Percentiles rank a stretch among this genome's conserved stretches.
phyloP scores from a whole-genome alignment of 2,888 invertebrate species.

The Dinocampus coccinellae region DNA sequence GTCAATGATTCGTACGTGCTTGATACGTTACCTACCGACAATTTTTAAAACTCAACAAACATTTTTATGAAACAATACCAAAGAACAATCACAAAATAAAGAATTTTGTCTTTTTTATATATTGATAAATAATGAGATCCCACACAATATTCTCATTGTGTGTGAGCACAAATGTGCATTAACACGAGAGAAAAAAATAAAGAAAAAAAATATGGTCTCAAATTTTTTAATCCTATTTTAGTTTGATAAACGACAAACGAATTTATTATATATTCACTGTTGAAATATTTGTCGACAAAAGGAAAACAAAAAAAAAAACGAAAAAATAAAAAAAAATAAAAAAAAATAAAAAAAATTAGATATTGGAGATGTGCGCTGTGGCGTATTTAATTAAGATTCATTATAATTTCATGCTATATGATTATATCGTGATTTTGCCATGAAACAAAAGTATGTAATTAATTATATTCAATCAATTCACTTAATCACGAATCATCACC shows the following conservation, averaged over 20 bases:
- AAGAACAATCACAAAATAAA: constrained; percentile 28
- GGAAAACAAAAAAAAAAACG: too few relatives aligned
- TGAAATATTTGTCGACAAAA: constrained; percentile 18
- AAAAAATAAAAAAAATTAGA: constrained; percentile 23
- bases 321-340: too few relatives aligned
- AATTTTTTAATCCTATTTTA: constrained; percentile 29
- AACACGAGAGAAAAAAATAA: not conserved
- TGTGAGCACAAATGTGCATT: not conserved
- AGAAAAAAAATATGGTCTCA: too few relatives aligned
- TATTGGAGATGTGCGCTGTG: constrained; percentile 35
- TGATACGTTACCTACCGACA: constrained; percentile 3
- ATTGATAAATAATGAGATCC: constrained; percentile 16
- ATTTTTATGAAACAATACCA: constrained; percentile 36
- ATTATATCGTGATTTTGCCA: constrained; percentile 30
- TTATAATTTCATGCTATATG: constrained; percentile 24
- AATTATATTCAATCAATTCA: constrained; percentile 16
- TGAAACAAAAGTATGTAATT: constrained; percentile 1
- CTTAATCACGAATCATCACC: constrained; percentile 4
- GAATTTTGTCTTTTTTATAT: constrained; percentile 37
- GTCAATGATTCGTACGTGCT: constrained; percentile 30
- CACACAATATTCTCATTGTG: not conserved
- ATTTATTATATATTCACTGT: constrained; percentile 37
- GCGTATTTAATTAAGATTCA: constrained; percentile 24
- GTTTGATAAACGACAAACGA: constrained; percentile 23
- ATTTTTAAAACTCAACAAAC: constrained; percentile 35